These are phyloP conservation scores for Lamellibrachia satsuma DNA, from an alignment of 2,888 invertebrate genomes.

Conservation along the genomic window DNA sequence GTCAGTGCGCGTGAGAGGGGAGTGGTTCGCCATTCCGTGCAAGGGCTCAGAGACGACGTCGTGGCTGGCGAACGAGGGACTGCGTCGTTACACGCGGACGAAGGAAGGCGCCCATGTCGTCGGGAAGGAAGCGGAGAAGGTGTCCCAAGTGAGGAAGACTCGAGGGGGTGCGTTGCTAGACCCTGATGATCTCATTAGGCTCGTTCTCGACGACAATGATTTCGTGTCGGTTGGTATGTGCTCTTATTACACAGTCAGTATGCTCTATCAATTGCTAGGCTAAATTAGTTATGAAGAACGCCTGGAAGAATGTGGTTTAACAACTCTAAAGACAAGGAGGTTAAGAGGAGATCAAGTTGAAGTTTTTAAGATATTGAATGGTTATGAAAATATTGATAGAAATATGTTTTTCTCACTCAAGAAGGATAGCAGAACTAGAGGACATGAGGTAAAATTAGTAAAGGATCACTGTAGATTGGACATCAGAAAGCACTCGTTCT, in stretches of 20 bases:
- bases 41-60: constrained; percentile 66
- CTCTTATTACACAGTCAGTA: neutral
- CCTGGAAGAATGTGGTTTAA: too few species aligned
- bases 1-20: constrained; percentile 70
- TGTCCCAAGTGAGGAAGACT: constrained; percentile 69
- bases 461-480: too few species aligned
- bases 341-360: too few species aligned
- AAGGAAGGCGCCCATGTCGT: constrained; percentile 34
- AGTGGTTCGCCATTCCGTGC: constrained; percentile 72
- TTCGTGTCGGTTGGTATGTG: constrained; percentile 71
- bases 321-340: too few species aligned
- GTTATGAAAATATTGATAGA: too few species aligned
- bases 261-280: too few species aligned
- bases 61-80: constrained; percentile 71
- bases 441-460: too few species aligned
- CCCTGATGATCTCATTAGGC: constrained; percentile 69
- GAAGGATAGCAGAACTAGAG: too few species aligned
- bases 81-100: constrained; percentile 30
- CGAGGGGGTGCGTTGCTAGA: constrained; percentile 72
- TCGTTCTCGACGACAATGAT: constrained; percentile 73
- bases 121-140: constrained; percentile 44
- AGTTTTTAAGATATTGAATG: too few species aligned
- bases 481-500: too few species aligned
- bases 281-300: too few species aligned
- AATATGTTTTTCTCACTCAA: too few species aligned